These are phyloP conservation scores for Riptortus pedestris DNA, from an alignment of 1,140 invertebrate genomes.

Conservation along the genomic window DNA sequence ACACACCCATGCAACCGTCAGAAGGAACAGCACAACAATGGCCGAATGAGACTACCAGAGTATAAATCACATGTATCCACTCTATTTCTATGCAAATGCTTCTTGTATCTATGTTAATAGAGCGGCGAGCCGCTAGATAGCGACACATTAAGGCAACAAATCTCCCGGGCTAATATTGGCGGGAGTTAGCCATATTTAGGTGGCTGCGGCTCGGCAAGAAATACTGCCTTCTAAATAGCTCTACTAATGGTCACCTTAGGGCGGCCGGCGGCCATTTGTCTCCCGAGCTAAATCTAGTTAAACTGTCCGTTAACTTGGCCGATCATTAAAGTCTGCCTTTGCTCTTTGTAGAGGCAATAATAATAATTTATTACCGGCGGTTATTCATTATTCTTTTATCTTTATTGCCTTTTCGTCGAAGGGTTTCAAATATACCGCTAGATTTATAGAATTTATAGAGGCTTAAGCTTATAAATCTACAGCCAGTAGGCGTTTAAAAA, in stretches of 20 bases:
- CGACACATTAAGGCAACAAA: background rate
- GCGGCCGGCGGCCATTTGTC: background rate
- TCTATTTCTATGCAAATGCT: background rate
- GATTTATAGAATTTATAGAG: no score
- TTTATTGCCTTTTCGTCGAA: background rate
- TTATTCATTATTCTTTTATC: background rate
- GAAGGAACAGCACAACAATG: no score
- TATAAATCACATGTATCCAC: background rate
- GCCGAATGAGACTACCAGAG: background rate
- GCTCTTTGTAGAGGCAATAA: background rate
- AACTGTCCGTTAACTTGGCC: background rate
- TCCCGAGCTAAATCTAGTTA: background rate
- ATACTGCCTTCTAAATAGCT: background rate
- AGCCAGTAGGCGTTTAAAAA: no score
- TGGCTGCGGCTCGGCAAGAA: background rate
- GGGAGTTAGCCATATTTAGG: background rate
- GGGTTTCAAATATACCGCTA: no score
- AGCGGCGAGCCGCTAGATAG: background rate
- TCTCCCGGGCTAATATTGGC: background rate
- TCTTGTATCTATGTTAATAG: background rate
- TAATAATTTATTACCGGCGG: background rate
- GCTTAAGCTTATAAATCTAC: no score
- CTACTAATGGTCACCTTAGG: background rate
- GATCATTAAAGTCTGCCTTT: background rate
- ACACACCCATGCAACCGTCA: no score